phyloP scores from a whole-genome alignment of 2,888 invertebrate genomes.

The Pheosia gnoma region DNA sequence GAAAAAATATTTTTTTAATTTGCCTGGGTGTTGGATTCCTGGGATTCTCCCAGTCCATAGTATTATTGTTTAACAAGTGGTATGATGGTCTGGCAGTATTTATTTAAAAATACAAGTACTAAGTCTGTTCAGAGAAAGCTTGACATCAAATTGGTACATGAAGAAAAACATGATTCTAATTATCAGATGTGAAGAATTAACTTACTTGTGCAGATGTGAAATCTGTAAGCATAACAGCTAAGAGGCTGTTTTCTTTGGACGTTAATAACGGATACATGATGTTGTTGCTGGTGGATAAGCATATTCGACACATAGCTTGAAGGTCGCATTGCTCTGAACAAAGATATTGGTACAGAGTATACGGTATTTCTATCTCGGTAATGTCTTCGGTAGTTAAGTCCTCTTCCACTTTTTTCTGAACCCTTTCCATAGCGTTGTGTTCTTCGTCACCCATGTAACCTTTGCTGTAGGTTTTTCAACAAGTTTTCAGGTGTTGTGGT shows the following conservation, averaged over 20 bases:
- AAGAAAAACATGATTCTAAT: too few relatives aligned
- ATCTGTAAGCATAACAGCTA: slow-evolving; percentile 62
- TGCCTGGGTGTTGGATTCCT: too few relatives aligned
- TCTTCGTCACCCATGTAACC: not conserved
- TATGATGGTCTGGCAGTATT: too few relatives aligned
- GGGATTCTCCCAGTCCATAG: too few relatives aligned
- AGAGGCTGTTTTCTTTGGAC: slow-evolving; percentile 51
- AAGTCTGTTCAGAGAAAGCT: too few relatives aligned
- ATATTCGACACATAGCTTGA: slow-evolving; percentile 75
- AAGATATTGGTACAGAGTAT: slow-evolving; percentile 45
- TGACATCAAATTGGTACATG: too few relatives aligned
- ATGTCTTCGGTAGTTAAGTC: slow-evolving; percentile 20
- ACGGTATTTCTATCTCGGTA: slow-evolving; percentile 53
- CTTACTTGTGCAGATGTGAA: slow-evolving; percentile 66
- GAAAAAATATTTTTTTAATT: too few relatives aligned
- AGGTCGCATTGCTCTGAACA: slow-evolving; percentile 44
- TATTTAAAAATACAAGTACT: too few relatives aligned
- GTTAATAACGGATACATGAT: slow-evolving; percentile 61
- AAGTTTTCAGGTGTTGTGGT: too few relatives aligned
- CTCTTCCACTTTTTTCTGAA: slow-evolving; percentile 2
- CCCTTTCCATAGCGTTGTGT: slow-evolving; percentile 1
- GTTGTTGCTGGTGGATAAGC: slow-evolving; percentile 58
- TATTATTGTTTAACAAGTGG: too few relatives aligned
- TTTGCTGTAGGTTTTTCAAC: too few relatives aligned
- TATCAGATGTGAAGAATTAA: slow-evolving; percentile 11